Conservation (phyloP, 2,113 vertebrate genomes). For the Onychostoma macrolepis region DNA sequence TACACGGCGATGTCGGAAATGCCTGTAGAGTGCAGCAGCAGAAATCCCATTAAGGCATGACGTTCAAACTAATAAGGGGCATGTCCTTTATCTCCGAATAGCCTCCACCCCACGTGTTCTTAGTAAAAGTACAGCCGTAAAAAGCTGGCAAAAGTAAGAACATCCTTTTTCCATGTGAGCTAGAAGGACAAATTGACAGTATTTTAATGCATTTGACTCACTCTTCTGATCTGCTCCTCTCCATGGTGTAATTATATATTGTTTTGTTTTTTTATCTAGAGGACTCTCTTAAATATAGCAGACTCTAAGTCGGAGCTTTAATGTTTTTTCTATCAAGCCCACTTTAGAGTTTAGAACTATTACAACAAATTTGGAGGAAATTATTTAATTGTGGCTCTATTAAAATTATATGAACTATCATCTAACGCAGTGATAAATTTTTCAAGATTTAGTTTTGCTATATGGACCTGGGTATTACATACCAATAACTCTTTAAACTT, state of each 20-base stretch:
- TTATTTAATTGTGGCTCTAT: background rate
- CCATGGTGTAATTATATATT: background rate
- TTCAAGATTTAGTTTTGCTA: background rate
- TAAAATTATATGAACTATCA: too few relatives aligned
- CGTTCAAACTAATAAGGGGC: slow-evolving; percentile 35
- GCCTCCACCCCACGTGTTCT: slow-evolving; percentile 18
- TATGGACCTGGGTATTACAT: background rate
- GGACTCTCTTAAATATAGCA: too few relatives aligned
- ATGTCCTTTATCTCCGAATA: slow-evolving; percentile 45
- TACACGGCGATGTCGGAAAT: background rate
- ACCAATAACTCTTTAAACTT: background rate
- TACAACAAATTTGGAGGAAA: background rate
- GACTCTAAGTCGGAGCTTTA: too few relatives aligned
- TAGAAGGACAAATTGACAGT: background rate
- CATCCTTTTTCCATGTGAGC: slow-evolving; percentile 59
- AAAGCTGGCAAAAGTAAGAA: background rate
- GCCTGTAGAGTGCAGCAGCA: background rate
- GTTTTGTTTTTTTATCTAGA: background rate
- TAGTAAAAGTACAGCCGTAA: slow-evolving; percentile 22
- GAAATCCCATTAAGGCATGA: slow-evolving; percentile 52
- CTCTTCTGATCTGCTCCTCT: background rate
- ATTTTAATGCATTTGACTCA: background rate
- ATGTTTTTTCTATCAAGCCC: too few relatives aligned
- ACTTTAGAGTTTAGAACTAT: too few relatives aligned
- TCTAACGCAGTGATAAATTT: background rate